phyloP scores from a whole-genome alignment of 2,888 invertebrate species.

The Kryphioiulus occultus region DNA sequence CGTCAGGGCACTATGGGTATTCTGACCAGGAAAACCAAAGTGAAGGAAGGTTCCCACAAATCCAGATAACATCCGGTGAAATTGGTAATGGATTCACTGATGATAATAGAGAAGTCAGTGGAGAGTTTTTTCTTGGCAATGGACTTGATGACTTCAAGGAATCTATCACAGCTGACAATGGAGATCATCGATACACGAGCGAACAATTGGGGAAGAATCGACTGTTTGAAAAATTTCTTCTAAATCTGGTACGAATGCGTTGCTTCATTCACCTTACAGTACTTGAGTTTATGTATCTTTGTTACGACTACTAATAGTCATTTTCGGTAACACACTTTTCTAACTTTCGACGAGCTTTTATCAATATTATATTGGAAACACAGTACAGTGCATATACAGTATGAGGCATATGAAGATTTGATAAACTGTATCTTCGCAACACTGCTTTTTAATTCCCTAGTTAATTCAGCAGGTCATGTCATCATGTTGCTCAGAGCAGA shows the following conservation, averaged over 20 bases:
- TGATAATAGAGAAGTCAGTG: neutral
- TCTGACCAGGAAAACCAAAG: neutral
- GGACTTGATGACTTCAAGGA: slow-evolving; percentile 11
- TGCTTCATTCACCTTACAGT: neutral
- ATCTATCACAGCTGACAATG: neutral
- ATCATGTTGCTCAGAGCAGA: too few species aligned
- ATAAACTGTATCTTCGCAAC: too few species aligned
- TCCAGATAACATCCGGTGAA: neutral
- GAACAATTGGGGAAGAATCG: neutral
- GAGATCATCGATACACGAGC: neutral
- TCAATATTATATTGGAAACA: too few species aligned
- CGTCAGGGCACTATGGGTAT: neutral
- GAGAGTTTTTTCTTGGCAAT: neutral
- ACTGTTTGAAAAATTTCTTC: neutral
- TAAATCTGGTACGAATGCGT: neutral
- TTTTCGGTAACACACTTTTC: neutral
- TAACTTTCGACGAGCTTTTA: neutral
- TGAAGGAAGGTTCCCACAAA: neutral
- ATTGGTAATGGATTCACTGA: neutral
- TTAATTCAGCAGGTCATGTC: too few species aligned
- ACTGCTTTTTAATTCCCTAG: too few species aligned
- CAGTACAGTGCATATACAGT: too few species aligned
- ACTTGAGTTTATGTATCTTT: too few species aligned
- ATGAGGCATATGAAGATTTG: too few species aligned
- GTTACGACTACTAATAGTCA: too few species aligned